These are phyloP conservation scores for Mayetiola destructor DNA, from an alignment of 2,888 invertebrate genomes.

Conservation along the genomic window DNA sequence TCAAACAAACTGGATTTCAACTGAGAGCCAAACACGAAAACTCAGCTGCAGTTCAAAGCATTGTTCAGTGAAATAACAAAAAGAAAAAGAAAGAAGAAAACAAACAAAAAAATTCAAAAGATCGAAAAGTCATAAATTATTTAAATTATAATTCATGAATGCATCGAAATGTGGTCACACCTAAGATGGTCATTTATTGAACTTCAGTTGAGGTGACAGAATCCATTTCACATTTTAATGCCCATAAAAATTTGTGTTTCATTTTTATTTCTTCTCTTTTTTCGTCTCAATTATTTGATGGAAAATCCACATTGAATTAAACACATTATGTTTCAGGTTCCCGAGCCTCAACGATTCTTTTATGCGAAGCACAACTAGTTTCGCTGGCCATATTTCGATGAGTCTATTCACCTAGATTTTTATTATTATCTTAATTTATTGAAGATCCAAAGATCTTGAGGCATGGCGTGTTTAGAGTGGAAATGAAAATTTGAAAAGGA, in stretches of 20 bases:
- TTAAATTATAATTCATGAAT: conserved; percentile 8
- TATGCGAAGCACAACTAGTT: not conserved
- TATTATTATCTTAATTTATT: conserved; percentile 12
- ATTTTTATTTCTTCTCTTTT: not conserved
- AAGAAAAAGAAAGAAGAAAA: not conserved
- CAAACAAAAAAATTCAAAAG: not conserved
- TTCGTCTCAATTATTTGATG: not conserved
- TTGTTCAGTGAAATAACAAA: not conserved
- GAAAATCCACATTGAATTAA: no score
- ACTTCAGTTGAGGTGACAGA: no score
- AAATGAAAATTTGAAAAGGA: not conserved
- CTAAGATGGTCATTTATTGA: conserved; percentile 3
- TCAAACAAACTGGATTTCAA: not conserved
- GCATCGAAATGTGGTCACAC: conserved; percentile 3
- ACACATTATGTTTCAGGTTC: no score
- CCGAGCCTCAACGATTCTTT: conserved; percentile 4
- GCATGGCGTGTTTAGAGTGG: not conserved
- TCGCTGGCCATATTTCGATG: not conserved
- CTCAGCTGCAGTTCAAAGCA: conserved; percentile 1
- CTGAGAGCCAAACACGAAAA: not conserved
- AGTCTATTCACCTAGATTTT: not conserved
- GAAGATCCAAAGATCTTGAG: not conserved
- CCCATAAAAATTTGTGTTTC: not conserved
- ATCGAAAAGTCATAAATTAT: conserved; percentile 7
- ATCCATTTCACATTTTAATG: not conserved